Conservation (phyloP, 2,113 vertebrate genomes). For the Glaucomys volans region DNA sequence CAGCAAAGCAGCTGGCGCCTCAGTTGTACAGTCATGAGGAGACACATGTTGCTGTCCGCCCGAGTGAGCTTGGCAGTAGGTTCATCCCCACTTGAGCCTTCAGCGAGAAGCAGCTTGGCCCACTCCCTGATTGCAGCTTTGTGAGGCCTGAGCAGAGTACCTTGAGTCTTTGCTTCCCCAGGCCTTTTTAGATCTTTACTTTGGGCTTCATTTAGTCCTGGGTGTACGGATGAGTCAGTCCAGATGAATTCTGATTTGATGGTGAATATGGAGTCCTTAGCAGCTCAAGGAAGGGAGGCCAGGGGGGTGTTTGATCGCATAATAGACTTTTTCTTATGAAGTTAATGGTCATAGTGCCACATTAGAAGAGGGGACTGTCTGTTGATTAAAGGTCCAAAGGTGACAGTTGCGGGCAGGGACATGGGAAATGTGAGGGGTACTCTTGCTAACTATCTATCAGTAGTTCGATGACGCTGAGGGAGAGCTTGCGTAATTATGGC, state of each 20-base stretch:
- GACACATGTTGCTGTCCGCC: neutral
- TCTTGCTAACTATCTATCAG: neutral
- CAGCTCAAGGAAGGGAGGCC: neutral
- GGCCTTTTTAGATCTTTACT: neutral
- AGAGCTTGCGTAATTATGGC: neutral
- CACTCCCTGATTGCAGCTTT: neutral
- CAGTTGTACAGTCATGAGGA: neutral
- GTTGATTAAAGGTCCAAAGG: neutral
- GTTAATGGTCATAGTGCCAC: neutral
- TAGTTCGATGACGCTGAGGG: neutral
- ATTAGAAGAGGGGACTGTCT: neutral
- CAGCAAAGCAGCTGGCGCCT: neutral
- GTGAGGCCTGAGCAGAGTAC: neutral
- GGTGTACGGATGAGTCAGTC: neutral
- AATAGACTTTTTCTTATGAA: neutral
- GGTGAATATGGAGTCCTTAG: neutral
- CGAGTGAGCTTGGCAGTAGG: neutral
- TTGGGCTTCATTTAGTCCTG: neutral
- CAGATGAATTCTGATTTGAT: neutral
- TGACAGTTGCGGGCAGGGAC: neutral
- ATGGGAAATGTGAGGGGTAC: neutral
- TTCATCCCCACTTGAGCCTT: neutral
- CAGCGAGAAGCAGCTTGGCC: neutral
- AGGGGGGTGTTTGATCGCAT: neutral
- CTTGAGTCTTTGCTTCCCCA: neutral